A percentile compares a stretch with the other conserved stretches of the same genome.
Evolutionary conservation across 2,888 invertebrate species (phyloP).

Genomic region (Nomada flava): DNA sequence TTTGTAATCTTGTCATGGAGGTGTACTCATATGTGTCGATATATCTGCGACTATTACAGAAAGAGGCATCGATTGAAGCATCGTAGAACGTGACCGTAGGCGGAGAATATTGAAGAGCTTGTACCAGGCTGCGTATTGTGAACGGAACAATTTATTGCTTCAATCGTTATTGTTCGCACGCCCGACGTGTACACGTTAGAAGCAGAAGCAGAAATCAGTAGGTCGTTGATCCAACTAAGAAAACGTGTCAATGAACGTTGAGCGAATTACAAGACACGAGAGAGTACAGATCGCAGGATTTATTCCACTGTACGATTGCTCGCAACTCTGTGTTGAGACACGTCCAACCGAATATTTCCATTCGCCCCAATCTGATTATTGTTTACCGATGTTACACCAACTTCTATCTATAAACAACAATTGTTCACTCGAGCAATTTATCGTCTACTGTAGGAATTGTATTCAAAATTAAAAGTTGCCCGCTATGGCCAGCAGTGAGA

Average conservation of each 20-base stretch:
- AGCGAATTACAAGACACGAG: slow-evolving; percentile 42
- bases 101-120: not conserved
- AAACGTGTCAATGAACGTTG: slow-evolving; percentile 60
- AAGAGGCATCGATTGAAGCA: no score
- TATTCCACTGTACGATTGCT: slow-evolving; percentile 18
- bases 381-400: no score
- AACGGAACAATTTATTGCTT: slow-evolving; percentile 30
- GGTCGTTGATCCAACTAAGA: slow-evolving; percentile 57
- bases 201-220: slow-evolving; percentile 38
- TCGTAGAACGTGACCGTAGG: not conserved
- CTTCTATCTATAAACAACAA: no score
- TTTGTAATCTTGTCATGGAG: no score
- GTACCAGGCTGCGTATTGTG: not conserved
- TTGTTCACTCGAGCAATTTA: not conserved
- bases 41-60: no score
- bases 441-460: not conserved
- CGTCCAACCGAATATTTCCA: not conserved
- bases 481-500: not conserved
- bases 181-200: slow-evolving; percentile 10
- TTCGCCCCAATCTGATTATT: no score
- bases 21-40: no score
- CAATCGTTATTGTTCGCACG: slow-evolving; percentile 29
- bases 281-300: slow-evolving; percentile 31
- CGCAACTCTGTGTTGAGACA: slow-evolving; percentile 2
- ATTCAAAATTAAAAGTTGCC: not conserved